Evolutionary conservation across 2,797 vertebrate species (phyloP).

Genomic region (Margarornis squamiger): DNA sequence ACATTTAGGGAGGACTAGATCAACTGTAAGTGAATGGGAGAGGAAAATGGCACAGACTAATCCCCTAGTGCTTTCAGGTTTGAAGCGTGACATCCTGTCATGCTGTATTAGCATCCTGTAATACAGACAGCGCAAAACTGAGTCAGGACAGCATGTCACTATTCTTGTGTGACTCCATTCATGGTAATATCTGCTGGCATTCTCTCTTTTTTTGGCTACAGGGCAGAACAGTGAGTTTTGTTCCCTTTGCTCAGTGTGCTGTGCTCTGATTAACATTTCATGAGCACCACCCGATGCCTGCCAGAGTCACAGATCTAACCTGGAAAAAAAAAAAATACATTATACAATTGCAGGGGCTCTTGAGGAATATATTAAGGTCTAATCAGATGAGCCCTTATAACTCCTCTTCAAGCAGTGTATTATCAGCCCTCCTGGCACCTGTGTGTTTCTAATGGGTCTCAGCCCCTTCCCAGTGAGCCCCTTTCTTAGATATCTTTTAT

Average conservation of each 20-base stretch:
- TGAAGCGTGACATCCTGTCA: background rate
- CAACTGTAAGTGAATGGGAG: background rate
- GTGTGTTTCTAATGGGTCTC: accelerated
- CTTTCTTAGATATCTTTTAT: background rate
- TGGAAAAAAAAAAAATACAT: background rate
- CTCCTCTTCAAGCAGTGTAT: background rate
- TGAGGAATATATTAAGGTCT: background rate
- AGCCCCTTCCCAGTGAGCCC: background rate
- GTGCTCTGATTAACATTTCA: background rate
- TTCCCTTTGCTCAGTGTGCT: background rate
- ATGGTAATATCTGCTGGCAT: slow-evolving; percentile 25
- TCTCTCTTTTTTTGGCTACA: slow-evolving; percentile 27
- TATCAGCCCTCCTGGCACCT: background rate
- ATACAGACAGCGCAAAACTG: background rate
- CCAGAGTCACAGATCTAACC: background rate
- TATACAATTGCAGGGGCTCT: background rate
- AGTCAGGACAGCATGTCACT: slow-evolving; percentile 36
- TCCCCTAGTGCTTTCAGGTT: background rate
- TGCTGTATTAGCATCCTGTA: background rate
- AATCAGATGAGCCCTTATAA: background rate
- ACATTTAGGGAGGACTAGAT: background rate
- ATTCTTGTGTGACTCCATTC: slow-evolving; percentile 15
- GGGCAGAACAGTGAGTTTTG: slow-evolving; percentile 51
- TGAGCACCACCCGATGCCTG: background rate
- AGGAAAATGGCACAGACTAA: background rate